phyloP scores from a whole-genome alignment of 2,113 vertebrate species.

The Dasyornis broadbenti region DNA sequence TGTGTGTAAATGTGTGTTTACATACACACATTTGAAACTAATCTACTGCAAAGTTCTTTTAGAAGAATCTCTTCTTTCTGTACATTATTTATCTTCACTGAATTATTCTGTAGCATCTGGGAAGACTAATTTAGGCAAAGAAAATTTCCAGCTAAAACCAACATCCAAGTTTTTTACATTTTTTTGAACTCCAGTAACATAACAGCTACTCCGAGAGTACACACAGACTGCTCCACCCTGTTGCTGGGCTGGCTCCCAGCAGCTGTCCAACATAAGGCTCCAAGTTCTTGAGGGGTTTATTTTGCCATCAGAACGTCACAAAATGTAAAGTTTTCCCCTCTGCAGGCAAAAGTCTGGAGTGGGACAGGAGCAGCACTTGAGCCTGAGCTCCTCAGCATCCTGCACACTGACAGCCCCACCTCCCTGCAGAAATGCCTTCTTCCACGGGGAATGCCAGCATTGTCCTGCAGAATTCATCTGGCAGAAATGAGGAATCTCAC shows the following conservation, averaged over 20 bases:
- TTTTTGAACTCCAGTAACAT: background rate
- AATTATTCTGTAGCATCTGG: conserved; percentile 28
- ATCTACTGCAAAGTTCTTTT: background rate
- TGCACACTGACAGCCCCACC: background rate
- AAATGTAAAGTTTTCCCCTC: background rate
- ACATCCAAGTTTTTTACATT: background rate
- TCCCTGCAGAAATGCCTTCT: background rate
- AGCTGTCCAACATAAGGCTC: background rate
- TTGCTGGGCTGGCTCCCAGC: background rate
- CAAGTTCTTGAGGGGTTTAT: background rate
- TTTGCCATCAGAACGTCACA: background rate
- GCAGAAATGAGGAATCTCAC: background rate
- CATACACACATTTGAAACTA: background rate
- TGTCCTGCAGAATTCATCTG: background rate
- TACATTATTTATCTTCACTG: conserved; percentile 5
- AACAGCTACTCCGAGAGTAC: background rate
- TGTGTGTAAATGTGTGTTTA: background rate
- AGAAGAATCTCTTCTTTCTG: background rate
- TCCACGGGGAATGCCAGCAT: background rate
- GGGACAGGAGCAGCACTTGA: background rate
- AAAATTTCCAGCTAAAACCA: conserved; percentile 31
- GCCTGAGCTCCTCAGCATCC: background rate
- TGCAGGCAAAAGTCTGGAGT: background rate
- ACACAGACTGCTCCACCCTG: background rate
- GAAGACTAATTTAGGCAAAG: conserved; percentile 4